These are phyloP conservation scores for Tipula unca DNA, from an alignment of 2,888 invertebrate species.

Conservation along the genomic window DNA sequence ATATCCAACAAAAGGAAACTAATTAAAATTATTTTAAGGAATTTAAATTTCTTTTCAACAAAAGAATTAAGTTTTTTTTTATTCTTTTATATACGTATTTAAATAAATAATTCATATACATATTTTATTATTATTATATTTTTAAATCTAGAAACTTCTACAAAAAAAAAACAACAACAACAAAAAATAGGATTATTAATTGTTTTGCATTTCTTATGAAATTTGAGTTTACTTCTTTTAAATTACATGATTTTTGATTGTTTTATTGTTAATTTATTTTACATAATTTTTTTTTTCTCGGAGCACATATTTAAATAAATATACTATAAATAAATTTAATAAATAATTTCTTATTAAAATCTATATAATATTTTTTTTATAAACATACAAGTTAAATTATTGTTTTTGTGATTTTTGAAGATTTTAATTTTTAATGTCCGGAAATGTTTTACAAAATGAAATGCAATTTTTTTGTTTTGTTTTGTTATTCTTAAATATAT, in stretches of 20 bases:
- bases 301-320: no score
- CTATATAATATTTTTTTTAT: not conserved
- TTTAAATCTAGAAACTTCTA: not conserved
- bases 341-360: not conserved
- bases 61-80: not conserved
- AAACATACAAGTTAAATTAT: not conserved
- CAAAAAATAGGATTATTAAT: not conserved
- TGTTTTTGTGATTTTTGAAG: not conserved
- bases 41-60: not conserved
- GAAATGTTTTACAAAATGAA: constrained; percentile 2
- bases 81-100: not conserved
- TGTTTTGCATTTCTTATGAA: not conserved
- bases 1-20: not conserved
- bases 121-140: not conserved
- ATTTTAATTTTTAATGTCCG: not conserved
- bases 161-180: not conserved
- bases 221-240: not conserved
- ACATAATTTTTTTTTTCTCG: no score
- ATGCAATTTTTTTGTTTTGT: not conserved
- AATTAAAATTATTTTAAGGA: constrained; percentile 8
- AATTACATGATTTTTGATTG: not conserved
- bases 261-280: not conserved
- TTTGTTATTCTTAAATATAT: not conserved
- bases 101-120: not conserved
- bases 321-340: not conserved